A percentile compares a stretch with the other conserved stretches of the same genome.
Evolutionary conservation across 2,113 vertebrate species (phyloP).

Genomic region (Entomyzon cyanotis): DNA sequence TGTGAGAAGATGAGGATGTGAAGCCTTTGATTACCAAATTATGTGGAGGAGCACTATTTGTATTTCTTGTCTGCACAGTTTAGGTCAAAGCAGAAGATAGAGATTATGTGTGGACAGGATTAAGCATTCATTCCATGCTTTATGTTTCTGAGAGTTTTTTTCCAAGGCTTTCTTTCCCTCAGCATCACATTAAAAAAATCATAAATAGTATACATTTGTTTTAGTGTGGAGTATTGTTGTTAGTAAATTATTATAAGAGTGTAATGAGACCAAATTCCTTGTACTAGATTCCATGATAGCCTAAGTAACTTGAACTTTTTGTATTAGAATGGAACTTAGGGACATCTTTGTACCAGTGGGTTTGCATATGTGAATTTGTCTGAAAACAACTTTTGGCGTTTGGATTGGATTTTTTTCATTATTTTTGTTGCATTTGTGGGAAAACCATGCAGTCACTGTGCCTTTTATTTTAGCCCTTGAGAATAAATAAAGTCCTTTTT

Average conservation of each 20-base stretch:
- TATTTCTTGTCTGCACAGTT: background rate
- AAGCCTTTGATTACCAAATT: background rate
- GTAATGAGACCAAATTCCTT: background rate
- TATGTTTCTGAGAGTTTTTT: background rate
- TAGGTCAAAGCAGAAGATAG: background rate
- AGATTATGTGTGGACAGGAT: background rate
- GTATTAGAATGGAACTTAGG: background rate
- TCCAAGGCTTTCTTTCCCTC: background rate
- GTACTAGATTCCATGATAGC: background rate
- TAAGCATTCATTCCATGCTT: background rate
- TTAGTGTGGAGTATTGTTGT: background rate
- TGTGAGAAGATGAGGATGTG: background rate
- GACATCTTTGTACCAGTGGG: background rate
- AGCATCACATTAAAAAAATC: background rate
- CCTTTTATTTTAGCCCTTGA: background rate
- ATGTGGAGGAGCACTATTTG: background rate
- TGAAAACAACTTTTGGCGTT: background rate
- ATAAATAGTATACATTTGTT: background rate
- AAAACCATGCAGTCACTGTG: background rate
- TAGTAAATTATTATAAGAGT: background rate
- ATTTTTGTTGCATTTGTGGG: background rate
- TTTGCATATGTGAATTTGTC: background rate
- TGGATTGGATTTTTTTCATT: background rate
- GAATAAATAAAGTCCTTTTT: background rate
- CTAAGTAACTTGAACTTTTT: background rate